Evolutionary conservation across 2,797 vertebrate genomes (phyloP), one percentile per base, ranked within the genome.

Genomic region (Mallotus villosus): DNA sequence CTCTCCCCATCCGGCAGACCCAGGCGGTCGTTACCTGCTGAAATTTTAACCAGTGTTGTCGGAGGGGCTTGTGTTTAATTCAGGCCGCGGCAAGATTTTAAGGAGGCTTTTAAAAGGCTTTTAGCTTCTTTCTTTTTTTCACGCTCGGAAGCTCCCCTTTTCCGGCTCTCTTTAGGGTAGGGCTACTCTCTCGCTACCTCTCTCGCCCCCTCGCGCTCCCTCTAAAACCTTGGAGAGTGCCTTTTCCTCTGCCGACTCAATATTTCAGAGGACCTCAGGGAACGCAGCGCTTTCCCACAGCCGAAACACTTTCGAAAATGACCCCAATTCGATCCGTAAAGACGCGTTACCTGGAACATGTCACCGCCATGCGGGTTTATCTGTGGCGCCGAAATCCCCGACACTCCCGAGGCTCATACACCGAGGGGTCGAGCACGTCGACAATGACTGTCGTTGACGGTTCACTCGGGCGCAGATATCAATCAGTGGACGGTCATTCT

Each of bases 41-140:
- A 89, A 84, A 88, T 68, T 85, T 87, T 88, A 84, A 89, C 67
- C 73, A 80, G 73, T 78, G 71, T 83, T 81, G 70, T 78, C 79
- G 70, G 32, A 78, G 75, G 76, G 76, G 77, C 82, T 87, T 75
- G 73, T 90, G 80, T 87, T 91, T 89, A 80, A 90, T 88, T 87
- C 77, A 86, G 63, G 75, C 77, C 73, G 76, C 63, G 72, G 75
- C 53, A 37, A 76, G 73, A 65, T 62, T 69, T 77, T 81, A 82
- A 79, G 32, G 73, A 75, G 78, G 76, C 41, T 55, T 29, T 3
- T 24, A 70, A 80, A 82, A 81, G 82, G 70, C 67, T 81, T 80
- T 71, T 24, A 21, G n/a, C 29, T 1, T 68, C 58, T 68, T 14
- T 32, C 5, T 6, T 7, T 34, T 5, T 34, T 34, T 34, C 3